Percentiles rank a stretch among this genome's conserved stretches.
Conservation (phyloP, 2,888 invertebrate genomes). For the Hipparchia sbordonii region DNA sequence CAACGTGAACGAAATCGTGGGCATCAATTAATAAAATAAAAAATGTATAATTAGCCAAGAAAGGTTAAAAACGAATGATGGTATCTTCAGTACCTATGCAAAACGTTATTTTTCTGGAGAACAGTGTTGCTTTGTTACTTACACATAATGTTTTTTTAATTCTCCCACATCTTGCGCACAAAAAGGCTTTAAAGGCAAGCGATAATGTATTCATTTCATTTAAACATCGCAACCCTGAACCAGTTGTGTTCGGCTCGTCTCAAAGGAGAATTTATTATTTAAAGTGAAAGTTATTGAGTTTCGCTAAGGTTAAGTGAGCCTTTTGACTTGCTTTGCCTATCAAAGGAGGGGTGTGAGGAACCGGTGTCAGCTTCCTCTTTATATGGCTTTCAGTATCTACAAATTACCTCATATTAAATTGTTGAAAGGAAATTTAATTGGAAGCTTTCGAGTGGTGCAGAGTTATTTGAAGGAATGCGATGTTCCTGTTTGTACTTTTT, state of each 20-base stretch:
- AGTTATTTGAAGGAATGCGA: slow-evolving; percentile 17
- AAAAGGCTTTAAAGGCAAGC: slow-evolving; percentile 29
- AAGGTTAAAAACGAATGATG: background rate
- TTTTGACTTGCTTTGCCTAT: slow-evolving; percentile 68
- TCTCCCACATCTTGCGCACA: slow-evolving; percentile 18
- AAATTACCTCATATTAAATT: slow-evolving; percentile 51
- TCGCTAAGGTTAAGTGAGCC: slow-evolving; percentile 79
- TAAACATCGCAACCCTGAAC: slow-evolving; percentile 63
- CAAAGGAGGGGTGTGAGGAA: slow-evolving; percentile 53
- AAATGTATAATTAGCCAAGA: too few species aligned
- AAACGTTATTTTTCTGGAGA: slow-evolving; percentile 13
- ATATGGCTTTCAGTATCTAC: slow-evolving; percentile 56
- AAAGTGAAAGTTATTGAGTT: slow-evolving; percentile 80
- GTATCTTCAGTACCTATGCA: background rate
- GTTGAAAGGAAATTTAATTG: slow-evolving; percentile 38
- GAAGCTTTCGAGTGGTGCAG: slow-evolving; percentile 17
- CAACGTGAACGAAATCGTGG: too few species aligned
- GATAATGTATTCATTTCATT: slow-evolving; percentile 43
- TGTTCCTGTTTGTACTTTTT: slow-evolving; percentile 11
- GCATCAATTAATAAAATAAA: too few species aligned
- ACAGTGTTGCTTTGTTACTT: slow-evolving; percentile 14
- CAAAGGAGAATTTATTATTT: slow-evolving; percentile 80
- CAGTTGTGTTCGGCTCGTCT: slow-evolving; percentile 68
- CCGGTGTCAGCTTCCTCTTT: slow-evolving; percentile 59
- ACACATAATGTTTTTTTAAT: slow-evolving; percentile 21